Evolutionary conservation across 2,113 vertebrate genomes (phyloP), one percentile per base, ranked within the genome.

Genomic region (Ascaphus truei): DNA sequence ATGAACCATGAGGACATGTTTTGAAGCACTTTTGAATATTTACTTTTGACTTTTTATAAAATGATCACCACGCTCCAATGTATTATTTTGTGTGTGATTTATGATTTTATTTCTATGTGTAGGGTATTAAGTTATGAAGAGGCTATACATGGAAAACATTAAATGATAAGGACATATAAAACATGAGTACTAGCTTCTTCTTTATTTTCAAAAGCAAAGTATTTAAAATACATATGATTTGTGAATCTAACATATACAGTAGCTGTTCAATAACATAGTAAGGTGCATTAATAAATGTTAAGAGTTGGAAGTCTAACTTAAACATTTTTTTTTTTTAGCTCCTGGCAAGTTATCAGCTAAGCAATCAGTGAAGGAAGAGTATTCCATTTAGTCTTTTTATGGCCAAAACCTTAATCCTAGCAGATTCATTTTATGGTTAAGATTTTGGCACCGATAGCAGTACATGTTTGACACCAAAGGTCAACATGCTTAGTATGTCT

Each of bases 391-490:
- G 39, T 69, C 66, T 75, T 76, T 80, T 74, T 80, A 77, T 75
- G 73, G 79, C 62, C 68, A 65, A 77, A 76, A 36, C 61, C 72
- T 85, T 84, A 87, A 86, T 80, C 81, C 77, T 43, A 72, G 67
- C 60, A 77, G 69, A 76, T 75, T 73, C 52, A 81, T 79, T 88
- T 84, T 68, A 56, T 56, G 80, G 73, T 72, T 76, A 23, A 71
- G 76, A 75, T 81, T 75, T 78, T 58, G 71, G 51, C 67, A 4
- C 2, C 50, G 80, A 83, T 63, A 84, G 37, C 8, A 59, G 45
- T 56, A 60, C 73, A 76, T 72, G 77, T 81, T 77, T 75, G 68
- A 82, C 9, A 51, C 59, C 74, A 48, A 66, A 63, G 76, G 76
- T 72, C 2, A 15, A 72, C 31, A 47, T 25, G 29, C 9, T 36